Conservation (phyloP, 2,797 vertebrate species). For the Falco rusticolus region DNA sequence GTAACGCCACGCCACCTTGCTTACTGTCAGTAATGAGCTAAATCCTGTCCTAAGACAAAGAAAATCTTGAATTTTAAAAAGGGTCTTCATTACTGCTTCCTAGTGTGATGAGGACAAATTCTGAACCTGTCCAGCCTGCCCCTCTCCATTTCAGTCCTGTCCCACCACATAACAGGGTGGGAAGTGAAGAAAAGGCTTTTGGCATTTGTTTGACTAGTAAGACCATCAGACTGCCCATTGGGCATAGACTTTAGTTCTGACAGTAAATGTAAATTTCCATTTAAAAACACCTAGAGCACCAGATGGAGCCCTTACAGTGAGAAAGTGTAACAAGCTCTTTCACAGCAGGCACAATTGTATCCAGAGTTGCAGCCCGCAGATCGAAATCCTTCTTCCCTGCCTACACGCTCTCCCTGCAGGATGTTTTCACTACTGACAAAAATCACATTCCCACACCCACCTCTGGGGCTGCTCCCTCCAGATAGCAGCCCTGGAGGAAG, state of each 20-base stretch:
- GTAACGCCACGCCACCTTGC: background rate
- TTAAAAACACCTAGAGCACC: conserved; percentile 37
- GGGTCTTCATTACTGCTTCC: background rate
- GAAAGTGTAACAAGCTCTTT: conserved; percentile 70
- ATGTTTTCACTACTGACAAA: background rate
- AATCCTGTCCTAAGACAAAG: background rate
- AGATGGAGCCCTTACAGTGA: conserved; percentile 37
- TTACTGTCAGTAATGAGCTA: background rate
- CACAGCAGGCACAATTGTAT: background rate
- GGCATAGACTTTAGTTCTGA: background rate
- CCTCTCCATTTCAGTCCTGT: background rate
- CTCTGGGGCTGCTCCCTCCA: background rate
- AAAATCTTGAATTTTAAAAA: background rate
- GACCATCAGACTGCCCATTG: background rate
- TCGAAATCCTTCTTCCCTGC: background rate
- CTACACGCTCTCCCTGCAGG: background rate
- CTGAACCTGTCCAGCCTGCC: background rate
- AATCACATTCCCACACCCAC: background rate
- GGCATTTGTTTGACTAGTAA: background rate
- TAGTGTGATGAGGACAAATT: background rate
- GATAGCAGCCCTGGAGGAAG: background rate
- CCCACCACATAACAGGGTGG: background rate
- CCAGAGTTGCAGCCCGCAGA: background rate
- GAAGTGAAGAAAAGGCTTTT: background rate
- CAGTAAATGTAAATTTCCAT: background rate